A percentile compares a stretch with the other conserved stretches of the same genome.
phyloP scores from a whole-genome alignment of 1,140 invertebrate genomes.

The Cyphomyrmex costatus region DNA sequence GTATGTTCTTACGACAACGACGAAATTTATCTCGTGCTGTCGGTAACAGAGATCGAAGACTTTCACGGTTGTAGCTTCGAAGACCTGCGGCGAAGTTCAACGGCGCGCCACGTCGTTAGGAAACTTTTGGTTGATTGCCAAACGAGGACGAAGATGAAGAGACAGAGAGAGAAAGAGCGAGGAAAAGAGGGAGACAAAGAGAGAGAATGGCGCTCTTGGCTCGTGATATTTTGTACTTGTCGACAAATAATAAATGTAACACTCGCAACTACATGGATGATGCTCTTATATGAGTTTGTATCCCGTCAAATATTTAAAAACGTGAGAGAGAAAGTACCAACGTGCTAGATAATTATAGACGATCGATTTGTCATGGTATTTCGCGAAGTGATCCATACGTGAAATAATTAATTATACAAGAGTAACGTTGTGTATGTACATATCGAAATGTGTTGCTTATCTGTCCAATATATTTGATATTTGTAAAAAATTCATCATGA shows the following conservation, averaged over 20 bases:
- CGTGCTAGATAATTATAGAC: conserved; percentile 43
- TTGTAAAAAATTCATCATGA: conserved; percentile 20
- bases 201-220: neutral
- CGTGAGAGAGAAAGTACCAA: neutral
- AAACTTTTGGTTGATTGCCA: conserved; percentile 66
- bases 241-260: conserved; percentile 66
- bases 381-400: conserved; percentile 4
- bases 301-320: conserved; percentile 32
- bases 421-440: conserved; percentile 17
- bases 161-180: neutral
- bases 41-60: conserved; percentile 75
- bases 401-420: conserved; percentile 48
- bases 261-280: conserved; percentile 45
- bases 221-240: conserved; percentile 64
- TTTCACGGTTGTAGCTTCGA: conserved; percentile 63
- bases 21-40: conserved; percentile 76
- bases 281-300: conserved; percentile 19
- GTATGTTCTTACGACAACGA: conserved; percentile 69
- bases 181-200: neutral
- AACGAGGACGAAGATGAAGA: conserved; percentile 57
- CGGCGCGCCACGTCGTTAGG: conserved; percentile 58
- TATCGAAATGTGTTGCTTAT: neutral
- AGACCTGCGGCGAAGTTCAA: conserved; percentile 34
- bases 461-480: neutral
- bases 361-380: conserved; percentile 49